Evolutionary conservation across 1,140 invertebrate species (phyloP), one percentile per base, ranked within the genome.

Genomic region (Phenacoccus solenopsis): DNA sequence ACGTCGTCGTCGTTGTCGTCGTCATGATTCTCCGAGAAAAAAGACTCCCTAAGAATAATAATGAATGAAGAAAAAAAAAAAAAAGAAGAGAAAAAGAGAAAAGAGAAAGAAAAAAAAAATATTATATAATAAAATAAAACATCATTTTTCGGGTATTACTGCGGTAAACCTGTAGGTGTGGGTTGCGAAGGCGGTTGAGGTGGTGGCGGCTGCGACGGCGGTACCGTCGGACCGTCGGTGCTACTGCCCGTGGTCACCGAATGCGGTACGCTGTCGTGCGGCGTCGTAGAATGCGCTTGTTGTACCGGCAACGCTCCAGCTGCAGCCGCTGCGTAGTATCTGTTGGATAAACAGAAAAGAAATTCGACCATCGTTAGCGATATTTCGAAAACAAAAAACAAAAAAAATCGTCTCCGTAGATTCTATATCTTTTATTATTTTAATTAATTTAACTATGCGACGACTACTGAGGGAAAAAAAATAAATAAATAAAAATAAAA

Each of bases 261-360:
- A 83, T 79, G 81, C 77, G 76, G 82, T 79, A 75, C 79, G 76
- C 83, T 84, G 80, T 89, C 87, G 78, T 88, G 87, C 73, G 87
- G 85, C 74, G 87, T 89, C 76, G 87, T 88, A 75, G 86, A 88
- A 78, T 88, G 87, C 72, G 87, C 87, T 80, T 88, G 87, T 81
- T 89, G 87, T 71, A 86, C 84, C 56, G 85, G 84, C 74, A 87
- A 80, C 75, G 84, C 80, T 76, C 85, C 86, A 5, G 73, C 72
- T 10, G 71, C 71, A 3, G 73, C 71, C 76, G 84, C 81, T 21
- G 71, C 73, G 79, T 88, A 88, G 80, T 87, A 88, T 75, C 87
- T 86, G 76, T 85, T 85, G 79, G 87, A 86, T 79, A 86, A 49
- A 49, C 16, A 49, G n/a, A n/a, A n/a, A n/a, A n/a, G n/a, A n/a